Evolutionary conservation across 1,140 invertebrate species (phyloP), one percentile per base, ranked within the genome.

Genomic region (Phortica variegata): DNA sequence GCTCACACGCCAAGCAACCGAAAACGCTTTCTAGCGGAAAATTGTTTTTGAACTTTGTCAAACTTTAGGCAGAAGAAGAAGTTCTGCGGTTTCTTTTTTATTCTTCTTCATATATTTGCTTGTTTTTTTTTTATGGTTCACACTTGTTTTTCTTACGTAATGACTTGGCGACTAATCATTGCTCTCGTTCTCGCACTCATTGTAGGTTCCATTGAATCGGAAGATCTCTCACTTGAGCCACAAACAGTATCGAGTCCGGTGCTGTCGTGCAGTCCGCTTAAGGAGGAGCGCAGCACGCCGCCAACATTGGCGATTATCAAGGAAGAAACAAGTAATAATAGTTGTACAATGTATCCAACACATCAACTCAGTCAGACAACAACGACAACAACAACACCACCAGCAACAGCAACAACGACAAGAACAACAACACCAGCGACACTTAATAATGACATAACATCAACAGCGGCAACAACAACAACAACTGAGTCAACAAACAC

Each of bases 131-230:
- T n/a, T n/a, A n/a, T n/a, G n/a, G n/a, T n/a, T n/a, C n/a, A n/a
- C n/a, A n/a, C n/a, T n/a, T n/a, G n/a, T n/a, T n/a, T n/a, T n/a
- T n/a, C n/a, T n/a, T n/a, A n/a, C n/a, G n/a, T n/a, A n/a, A n/a
- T n/a, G n/a, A n/a, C n/a, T n/a, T n/a, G n/a, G n/a, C n/a, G n/a
- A n/a, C n/a, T n/a, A n/a, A n/a, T n/a, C n/a, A n/a, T n/a, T n/a
- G n/a, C n/a, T n/a, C n/a, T n/a, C 37, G 9, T 40, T 29, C 12
- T 52, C 41, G 15, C 7, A 49, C 52, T 65, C 47, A 65, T 81
- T 85, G 12, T 79, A 90, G 88, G 88, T 77, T 85, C 85, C 49
- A 80, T 90, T 75, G 84, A 88, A 58, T 84, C 85, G 32, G 87
- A 89, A 68, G 87, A 90, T 68, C 77, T 90, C 18, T 87, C 87